Percentiles rank a stretch among this genome's conserved stretches.
These are phyloP conservation scores for Hozukius guyotensis DNA, from an alignment of 2,797 vertebrate species.

Conservation along the genomic window DNA sequence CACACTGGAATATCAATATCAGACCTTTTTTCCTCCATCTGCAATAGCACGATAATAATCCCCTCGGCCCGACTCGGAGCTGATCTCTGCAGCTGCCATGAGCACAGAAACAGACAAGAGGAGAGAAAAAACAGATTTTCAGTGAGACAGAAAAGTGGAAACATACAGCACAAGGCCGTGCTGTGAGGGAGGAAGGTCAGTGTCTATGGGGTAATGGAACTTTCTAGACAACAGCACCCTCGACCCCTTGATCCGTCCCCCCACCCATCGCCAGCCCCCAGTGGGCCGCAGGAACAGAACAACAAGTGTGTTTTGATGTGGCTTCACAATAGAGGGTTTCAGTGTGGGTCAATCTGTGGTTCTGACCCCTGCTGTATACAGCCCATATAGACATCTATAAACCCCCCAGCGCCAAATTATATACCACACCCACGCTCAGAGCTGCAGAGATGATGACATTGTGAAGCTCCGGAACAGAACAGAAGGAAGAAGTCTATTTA, in stretches of 20 bases:
- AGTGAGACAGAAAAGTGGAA: slow-evolving; percentile 37
- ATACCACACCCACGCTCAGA: slow-evolving; percentile 31
- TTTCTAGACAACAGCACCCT: slow-evolving; percentile 52
- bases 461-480: neutral
- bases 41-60: slow-evolving; percentile 26
- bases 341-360: slow-evolving; percentile 45
- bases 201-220: slow-evolving; percentile 70
- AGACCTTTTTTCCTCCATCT: slow-evolving; percentile 43
- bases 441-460: neutral
- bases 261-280: slow-evolving; percentile 30
- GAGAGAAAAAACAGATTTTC: slow-evolving; percentile 43
- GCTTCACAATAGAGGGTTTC: slow-evolving; percentile 67
- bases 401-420: slow-evolving; percentile 36
- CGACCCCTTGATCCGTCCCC: slow-evolving; percentile 50
- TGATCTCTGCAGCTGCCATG: slow-evolving; percentile 63
- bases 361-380: slow-evolving; percentile 46
- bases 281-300: slow-evolving; percentile 45
- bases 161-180: slow-evolving; percentile 44
- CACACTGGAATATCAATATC: slow-evolving; percentile 65
- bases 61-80: neutral
- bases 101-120: slow-evolving; percentile 7
- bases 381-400: slow-evolving; percentile 25
- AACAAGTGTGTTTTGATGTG: slow-evolving; percentile 69
- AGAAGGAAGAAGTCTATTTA: neutral
- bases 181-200: slow-evolving; percentile 74